Evolutionary conservation across 1,140 invertebrate genomes (phyloP), one percentile per base, ranked within the genome.

Genomic region (Teleogryllus occipitalis): DNA sequence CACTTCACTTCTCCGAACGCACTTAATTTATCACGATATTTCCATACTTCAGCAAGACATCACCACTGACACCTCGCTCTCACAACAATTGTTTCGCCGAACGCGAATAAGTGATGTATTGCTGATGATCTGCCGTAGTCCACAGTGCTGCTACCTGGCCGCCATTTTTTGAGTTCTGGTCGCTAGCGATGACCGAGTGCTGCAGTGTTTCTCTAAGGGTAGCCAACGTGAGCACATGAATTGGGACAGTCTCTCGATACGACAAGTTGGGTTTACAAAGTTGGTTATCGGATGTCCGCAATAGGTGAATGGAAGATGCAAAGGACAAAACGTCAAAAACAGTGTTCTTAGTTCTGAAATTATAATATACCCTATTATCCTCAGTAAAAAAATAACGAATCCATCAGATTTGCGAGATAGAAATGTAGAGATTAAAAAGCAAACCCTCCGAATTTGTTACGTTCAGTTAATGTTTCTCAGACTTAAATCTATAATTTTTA

Each of bases 1-100:
- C 54, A 65, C 54, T 65, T 65, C 54, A 65, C 54, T 65, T 3
- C 54, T 14, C 54, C 10, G 54, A 18, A 65, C 54, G 54, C 54
- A 65, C 10, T 65, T 14, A 18, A 65, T 65, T 65, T 65, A 65
- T 65, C 54, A 65, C 54, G 54, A 65, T 65, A 65, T 65, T 65
- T 65, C 54, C 54, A 65, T 65, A 65, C 54, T 65, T 65, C 18
- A 18, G 10, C 54, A 65, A 18, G 54, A 65, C 54, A 10, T 65
- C 54, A 65, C 54, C 54, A 65, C 54, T 65, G 54, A 65, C 54
- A 65, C 54, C 54, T 65, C 54, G 27, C 27, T 65, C 54, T 7
- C 54, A 65, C 54, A 65, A 65, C 54, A 65, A 65, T 65, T 65
- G 54, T 65, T 65, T 65, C 54, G 54, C 54, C 54, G 54, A 65